Conservation (phyloP, 2,888 invertebrate genomes). For the Nasonia oneida region DNA sequence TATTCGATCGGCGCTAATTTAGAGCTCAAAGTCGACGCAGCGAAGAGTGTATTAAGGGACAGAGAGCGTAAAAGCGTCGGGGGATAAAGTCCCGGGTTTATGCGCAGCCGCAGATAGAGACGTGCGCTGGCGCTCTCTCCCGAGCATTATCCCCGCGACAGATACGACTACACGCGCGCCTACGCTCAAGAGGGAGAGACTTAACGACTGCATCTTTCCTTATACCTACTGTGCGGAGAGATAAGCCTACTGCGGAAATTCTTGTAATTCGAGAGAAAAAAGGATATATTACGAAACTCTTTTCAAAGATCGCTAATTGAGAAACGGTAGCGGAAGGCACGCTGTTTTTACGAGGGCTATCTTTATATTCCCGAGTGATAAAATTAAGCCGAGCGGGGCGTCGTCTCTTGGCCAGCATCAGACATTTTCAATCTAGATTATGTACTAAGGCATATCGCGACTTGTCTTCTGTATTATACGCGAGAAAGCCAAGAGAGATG, state of each 20-base stretch:
- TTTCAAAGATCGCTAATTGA: neutral
- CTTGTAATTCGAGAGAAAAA: no score
- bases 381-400: neutral
- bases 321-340: neutral
- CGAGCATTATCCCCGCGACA: conserved; percentile 77
- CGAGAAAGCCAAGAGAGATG: neutral
- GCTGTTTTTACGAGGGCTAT: neutral
- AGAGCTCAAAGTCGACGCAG: conserved; percentile 55
- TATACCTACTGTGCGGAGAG: neutral
- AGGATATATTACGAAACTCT: no score
- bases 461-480: no score
- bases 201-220: conserved; percentile 13
- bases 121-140: conserved; percentile 71
- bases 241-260: neutral
- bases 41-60: conserved; percentile 71
- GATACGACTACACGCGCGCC: conserved; percentile 67
- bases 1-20: conserved; percentile 57
- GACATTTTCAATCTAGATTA: neutral
- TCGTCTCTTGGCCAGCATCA: no score
- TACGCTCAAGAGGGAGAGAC: neutral
- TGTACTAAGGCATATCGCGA: neutral
- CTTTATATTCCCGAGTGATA: neutral
- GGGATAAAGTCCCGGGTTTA: conserved; percentile 78
- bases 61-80: conserved; percentile 76
- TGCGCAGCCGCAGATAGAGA: conserved; percentile 76